Conservation (phyloP, 2,888 invertebrate species). For the Leucozona laternaria region DNA sequence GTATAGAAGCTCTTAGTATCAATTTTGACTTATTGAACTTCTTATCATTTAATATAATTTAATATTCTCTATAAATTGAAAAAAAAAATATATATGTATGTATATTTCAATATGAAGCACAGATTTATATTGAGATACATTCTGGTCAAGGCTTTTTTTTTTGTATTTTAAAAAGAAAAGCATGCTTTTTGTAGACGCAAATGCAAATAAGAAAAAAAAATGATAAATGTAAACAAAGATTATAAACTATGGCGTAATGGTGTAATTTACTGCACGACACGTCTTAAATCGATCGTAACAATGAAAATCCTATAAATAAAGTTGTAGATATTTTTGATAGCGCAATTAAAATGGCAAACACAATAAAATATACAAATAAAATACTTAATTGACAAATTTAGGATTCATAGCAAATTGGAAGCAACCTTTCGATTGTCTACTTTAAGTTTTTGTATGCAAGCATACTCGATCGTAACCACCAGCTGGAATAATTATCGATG, state of each 20-base stretch:
- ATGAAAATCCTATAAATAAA: not conserved
- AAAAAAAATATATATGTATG: not conserved
- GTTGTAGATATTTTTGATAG: not conserved
- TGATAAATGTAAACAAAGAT: not conserved
- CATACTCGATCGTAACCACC: no score
- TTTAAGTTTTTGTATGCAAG: no score
- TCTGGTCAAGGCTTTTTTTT: not conserved
- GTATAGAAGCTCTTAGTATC: not conserved
- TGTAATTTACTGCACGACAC: not conserved
- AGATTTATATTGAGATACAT: not conserved
- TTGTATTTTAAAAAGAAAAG: not conserved
- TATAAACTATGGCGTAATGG: not conserved
- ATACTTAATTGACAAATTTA: no score
- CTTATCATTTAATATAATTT: not conserved
- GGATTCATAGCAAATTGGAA: no score
- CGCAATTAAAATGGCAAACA: not conserved
- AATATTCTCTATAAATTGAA: no score
- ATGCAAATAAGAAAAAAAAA: not conserved
- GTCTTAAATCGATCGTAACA: not conserved
- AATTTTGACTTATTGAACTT: not conserved
- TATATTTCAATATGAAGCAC: no score
- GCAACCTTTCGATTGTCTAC: no score
- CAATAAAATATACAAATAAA: not conserved
- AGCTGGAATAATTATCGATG: no score
- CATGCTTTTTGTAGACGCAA: not conserved